Evolutionary conservation across 2,888 invertebrate species (phyloP).

Genomic region (Cybosia mesomella): DNA sequence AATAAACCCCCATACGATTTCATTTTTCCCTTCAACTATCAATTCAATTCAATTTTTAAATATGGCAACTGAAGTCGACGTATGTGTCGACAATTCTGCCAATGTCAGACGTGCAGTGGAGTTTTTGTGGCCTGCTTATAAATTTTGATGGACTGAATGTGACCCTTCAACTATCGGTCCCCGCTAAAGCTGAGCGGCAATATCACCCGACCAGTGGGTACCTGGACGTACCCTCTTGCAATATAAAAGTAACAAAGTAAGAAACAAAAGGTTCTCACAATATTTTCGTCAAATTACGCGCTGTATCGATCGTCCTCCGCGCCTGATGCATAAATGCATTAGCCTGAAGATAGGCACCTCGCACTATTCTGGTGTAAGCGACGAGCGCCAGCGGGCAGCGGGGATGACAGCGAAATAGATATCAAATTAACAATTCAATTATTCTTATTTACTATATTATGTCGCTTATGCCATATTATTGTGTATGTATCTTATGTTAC

Average conservation of each 20-base stretch:
- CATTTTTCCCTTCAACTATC: slow-evolving; percentile 8
- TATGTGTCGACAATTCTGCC: no score
- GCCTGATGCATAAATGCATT: slow-evolving; percentile 86
- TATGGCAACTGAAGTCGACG: no score
- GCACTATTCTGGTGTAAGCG: slow-evolving; percentile 56
- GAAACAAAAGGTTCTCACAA: slow-evolving; percentile 66
- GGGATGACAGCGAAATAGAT: background rate
- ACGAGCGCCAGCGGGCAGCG: slow-evolving; percentile 44
- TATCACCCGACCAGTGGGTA: slow-evolving; percentile 25
- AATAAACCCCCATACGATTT: slow-evolving; percentile 13
- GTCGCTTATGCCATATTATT: no score
- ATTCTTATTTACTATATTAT: no score
- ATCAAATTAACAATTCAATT: no score
- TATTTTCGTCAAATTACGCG: slow-evolving; percentile 79
- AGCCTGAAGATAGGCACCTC: slow-evolving; percentile 84
- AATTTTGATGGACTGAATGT: no score
- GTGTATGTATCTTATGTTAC: no score
- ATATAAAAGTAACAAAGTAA: slow-evolving; percentile 60
- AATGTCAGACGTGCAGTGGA: no score
- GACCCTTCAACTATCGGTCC: slow-evolving; percentile 6
- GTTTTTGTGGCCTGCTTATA: no score
- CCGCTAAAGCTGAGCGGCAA: slow-evolving; percentile 37
- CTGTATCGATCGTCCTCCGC: slow-evolving; percentile 75
- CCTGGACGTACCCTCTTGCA: slow-evolving; percentile 34
- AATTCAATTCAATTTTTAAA: no score